These are phyloP conservation scores for Apogon talboti DNA, from an alignment of 2,797 vertebrate genomes.

Conservation along the genomic window DNA sequence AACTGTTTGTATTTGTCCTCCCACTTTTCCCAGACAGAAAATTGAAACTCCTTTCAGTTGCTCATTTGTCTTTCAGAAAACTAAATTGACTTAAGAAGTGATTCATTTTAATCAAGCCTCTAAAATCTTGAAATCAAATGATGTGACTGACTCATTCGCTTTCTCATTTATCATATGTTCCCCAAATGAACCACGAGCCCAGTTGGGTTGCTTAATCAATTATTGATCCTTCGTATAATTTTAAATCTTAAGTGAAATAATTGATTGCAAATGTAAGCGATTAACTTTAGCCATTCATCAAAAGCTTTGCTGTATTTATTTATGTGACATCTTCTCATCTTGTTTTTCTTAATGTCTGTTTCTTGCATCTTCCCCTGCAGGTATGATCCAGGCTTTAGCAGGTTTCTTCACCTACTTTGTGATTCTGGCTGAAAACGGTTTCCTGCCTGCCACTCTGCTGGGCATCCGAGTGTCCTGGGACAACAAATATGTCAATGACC, in stretches of 20 bases:
- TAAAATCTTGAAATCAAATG: slow-evolving; percentile 5
- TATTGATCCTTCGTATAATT: slow-evolving; percentile 36
- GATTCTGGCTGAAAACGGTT: slow-evolving; percentile 96
- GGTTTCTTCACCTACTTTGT: slow-evolving; percentile 98
- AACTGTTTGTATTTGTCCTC: too few relatives aligned
- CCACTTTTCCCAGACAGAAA: too few relatives aligned
- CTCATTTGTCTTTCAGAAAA: not conserved
- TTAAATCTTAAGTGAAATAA: slow-evolving; percentile 4
- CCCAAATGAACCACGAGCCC: not conserved
- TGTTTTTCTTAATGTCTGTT: not conserved
- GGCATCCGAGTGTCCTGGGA: slow-evolving; percentile 92
- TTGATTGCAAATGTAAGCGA: too few relatives aligned
- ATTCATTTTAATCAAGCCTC: slow-evolving; percentile 7
- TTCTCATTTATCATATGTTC: slow-evolving; percentile 4
- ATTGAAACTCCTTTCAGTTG: too few relatives aligned
- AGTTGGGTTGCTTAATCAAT: slow-evolving; percentile 21
- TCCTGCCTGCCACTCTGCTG: slow-evolving; percentile 88
- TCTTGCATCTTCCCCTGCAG: slow-evolving; percentile 65
- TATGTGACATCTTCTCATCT: not conserved
- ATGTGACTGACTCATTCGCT: not conserved
- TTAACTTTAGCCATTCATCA: not conserved
- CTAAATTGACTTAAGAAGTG: not conserved
- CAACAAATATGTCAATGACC: slow-evolving; percentile 89
- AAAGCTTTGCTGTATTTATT: not conserved
- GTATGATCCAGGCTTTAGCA: slow-evolving; percentile 96